Evolutionary conservation across 1,140 invertebrate species (phyloP).

Genomic region (Gyrodactylus salaris): DNA sequence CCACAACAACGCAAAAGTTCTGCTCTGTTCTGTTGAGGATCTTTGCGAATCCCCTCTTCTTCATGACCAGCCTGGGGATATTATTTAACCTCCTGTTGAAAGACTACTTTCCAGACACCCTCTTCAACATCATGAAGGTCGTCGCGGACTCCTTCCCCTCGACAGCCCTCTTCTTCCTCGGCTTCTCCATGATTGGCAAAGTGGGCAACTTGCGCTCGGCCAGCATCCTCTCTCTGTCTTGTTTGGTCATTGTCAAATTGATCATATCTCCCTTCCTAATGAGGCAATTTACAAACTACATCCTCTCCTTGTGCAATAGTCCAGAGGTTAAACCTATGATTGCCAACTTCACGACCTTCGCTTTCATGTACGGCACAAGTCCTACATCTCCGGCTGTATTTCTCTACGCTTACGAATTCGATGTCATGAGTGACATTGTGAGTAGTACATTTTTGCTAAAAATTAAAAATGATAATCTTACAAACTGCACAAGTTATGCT

Average conservation of each 20-base stretch:
- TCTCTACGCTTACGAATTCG: constrained; percentile 57
- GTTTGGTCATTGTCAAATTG: constrained; percentile 56
- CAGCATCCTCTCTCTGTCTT: constrained; percentile 38
- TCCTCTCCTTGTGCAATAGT: neutral
- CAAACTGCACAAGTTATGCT: too few relatives aligned
- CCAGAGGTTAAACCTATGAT: constrained; percentile 24
- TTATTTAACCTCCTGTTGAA: constrained; percentile 45
- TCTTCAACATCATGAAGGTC: constrained; percentile 38
- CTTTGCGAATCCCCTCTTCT: constrained; percentile 48
- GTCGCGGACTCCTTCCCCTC: constrained; percentile 36
- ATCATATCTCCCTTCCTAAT: neutral
- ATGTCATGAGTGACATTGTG: constrained; percentile 47
- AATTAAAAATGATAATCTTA: neutral
- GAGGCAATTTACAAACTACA: neutral
- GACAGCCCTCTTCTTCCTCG: constrained; percentile 52
- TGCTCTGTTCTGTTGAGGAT: constrained; percentile 28
- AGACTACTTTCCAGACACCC: constrained; percentile 35
- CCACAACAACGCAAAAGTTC: neutral
- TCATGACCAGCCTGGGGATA: constrained; percentile 66
- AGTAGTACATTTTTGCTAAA: constrained; percentile 12
- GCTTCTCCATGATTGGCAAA: constrained; percentile 63
- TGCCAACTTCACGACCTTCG: constrained; percentile 47
- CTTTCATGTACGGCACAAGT: constrained; percentile 73
- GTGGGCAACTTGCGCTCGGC: constrained; percentile 37
- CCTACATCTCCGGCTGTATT: constrained; percentile 70